Evolutionary conservation across 2,888 invertebrate genomes (phyloP), one percentile per base, ranked within the genome.

Genomic region (Ethmia dodecea): DNA sequence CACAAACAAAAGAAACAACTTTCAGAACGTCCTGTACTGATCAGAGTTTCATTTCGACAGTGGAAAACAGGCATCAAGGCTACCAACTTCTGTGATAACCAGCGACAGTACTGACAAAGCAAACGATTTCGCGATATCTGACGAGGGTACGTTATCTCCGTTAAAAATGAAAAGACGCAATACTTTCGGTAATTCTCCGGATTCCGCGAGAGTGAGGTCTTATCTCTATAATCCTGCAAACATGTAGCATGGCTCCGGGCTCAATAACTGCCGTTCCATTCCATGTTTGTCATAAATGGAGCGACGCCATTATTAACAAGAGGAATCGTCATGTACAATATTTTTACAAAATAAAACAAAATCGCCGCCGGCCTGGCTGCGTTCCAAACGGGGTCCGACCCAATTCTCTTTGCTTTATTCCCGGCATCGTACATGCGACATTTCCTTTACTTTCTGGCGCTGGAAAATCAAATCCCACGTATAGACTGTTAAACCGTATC

Each of bases 401-500:
- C 65, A 77, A 74, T 79, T 80, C 73, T 55, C 63, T 60, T 65
- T 70, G 69, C 68, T 78, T 77, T 75, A 77, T 75, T 69, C 65
- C 62, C 60, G 55, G 58, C 55, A 59, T 60, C 55, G 58, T 52
- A 68, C 69, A 70, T 64, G 67, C 69, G 76, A 78, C 73, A 72
- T 70, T 76, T 74, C 71, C 72, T 22, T 22, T 8, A 22, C 22
- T 22, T 22, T n/a, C n/a, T 22, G 22, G n/a, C 22, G 8, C n/a
- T 22, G n/a, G 22, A 22, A 8, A 22, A 22, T 22, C 22, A 22
- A 22, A 8, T 22, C 8, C 22, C 22, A 22, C 22, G n/a, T 22
- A 22, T n/a, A n/a, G 22, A 22, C 22, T 22, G 22, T n/a, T n/a
- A 22, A 22, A n/a, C 22, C 8, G n/a, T 22, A 22, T n/a, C n/a